Percentiles rank a stretch among this genome's conserved stretches.
Conservation (phyloP, 2,113 vertebrate genomes). For the Physeter macrocephalus region DNA sequence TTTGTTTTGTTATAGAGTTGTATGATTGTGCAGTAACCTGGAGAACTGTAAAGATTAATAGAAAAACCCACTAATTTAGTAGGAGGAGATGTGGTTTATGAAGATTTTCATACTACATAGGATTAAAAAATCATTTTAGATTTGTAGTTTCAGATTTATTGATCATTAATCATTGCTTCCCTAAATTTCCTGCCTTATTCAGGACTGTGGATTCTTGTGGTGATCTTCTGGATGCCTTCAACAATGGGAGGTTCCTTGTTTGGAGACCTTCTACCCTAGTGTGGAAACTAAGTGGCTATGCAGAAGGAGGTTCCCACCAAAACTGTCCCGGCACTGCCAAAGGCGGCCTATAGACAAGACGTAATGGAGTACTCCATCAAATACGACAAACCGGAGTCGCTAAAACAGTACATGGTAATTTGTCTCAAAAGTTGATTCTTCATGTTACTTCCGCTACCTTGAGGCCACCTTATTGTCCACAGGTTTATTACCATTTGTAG, state of each 20-base stretch:
- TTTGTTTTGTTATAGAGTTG: too few species aligned
- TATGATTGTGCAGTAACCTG: neutral
- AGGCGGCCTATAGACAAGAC: neutral
- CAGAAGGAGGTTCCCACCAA: slow-evolving; percentile 31
- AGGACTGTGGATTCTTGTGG: slow-evolving; percentile 46
- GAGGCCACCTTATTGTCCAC: neutral
- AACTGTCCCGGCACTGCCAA: slow-evolving; percentile 16
- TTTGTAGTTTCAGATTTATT: neutral
- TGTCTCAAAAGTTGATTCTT: neutral
- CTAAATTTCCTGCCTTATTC: neutral
- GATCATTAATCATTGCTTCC: neutral
- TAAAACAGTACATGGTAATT: neutral
- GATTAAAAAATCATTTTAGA: neutral
- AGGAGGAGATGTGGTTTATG: neutral
- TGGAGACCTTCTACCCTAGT: slow-evolving; percentile 65
- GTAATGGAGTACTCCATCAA: slow-evolving; percentile 53
- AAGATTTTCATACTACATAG: neutral
- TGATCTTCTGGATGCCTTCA: slow-evolving; percentile 60
- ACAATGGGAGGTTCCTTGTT: slow-evolving; percentile 59
- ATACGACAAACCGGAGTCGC: neutral
- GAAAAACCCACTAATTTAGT: neutral
- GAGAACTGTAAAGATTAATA: neutral
- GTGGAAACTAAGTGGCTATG: slow-evolving; percentile 64
- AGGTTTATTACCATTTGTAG: neutral
- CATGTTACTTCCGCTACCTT: neutral